Percentiles rank a stretch among this genome's conserved stretches.
Evolutionary conservation across 2,797 vertebrate species (phyloP).

Genomic region (Lacerta bilineata): DNA sequence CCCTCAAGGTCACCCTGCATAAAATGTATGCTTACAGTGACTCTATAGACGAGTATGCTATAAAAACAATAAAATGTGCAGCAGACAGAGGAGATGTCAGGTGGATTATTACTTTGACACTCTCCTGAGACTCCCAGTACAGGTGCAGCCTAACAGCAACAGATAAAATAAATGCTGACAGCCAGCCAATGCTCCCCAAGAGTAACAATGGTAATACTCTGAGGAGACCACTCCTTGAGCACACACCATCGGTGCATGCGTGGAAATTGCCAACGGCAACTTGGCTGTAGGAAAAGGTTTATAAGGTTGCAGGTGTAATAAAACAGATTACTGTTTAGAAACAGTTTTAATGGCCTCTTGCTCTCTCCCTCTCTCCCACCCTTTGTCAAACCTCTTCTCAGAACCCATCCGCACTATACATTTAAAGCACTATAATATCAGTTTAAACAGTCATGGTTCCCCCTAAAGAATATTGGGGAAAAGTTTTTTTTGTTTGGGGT

Average conservation of each 20-base stretch:
- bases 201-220: conserved; percentile 10
- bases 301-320: conserved; percentile 12
- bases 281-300: conserved; percentile 11
- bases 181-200: conserved; percentile 37
- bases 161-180: conserved; percentile 47
- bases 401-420: not conserved
- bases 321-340: not conserved
- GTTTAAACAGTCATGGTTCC: too few relatives aligned
- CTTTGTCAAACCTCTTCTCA: not conserved
- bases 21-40: conserved; percentile 35
- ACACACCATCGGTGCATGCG: not conserved
- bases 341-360: not conserved
- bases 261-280: conserved; percentile 27
- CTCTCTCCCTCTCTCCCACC: not conserved
- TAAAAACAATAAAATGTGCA: conserved; percentile 53
- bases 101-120: conserved; percentile 57
- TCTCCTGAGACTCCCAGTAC: conserved; percentile 55
- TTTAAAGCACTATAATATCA: too few relatives aligned
- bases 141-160: conserved; percentile 50
- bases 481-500: too few relatives aligned
- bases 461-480: too few relatives aligned
- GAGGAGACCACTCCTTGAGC: conserved; percentile 22
- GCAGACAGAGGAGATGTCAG: conserved; percentile 50
- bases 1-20: conserved; percentile 60
- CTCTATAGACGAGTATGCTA: conserved; percentile 40